Evolutionary conservation across 1,140 invertebrate species (phyloP).

Genomic region (Magallana gigas): DNA sequence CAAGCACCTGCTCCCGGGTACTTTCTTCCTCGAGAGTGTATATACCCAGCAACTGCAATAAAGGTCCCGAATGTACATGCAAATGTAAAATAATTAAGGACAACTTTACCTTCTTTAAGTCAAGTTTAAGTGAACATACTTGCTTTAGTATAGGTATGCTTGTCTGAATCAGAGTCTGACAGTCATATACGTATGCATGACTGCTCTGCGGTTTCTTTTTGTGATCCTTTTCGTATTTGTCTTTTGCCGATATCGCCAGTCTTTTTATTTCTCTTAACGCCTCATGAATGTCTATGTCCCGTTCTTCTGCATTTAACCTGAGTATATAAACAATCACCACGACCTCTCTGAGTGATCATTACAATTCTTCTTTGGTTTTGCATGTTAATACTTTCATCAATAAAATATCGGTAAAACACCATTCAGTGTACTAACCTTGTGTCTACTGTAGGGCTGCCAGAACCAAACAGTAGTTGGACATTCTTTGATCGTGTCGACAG

Average conservation of each 20-base stretch:
- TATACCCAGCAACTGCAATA: slow-evolving; percentile 4
- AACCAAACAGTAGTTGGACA: not conserved
- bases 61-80: too few species aligned
- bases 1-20: not conserved
- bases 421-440: not conserved
- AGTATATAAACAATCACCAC: too few species aligned
- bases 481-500: slow-evolving; percentile 7
- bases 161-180: not conserved
- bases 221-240: not conserved
- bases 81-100: too few species aligned
- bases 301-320: not conserved
- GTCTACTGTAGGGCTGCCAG: not conserved
- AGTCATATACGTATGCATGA: not conserved
- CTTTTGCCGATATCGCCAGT: not conserved
- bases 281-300: not conserved
- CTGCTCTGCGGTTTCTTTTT: not conserved
- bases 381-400: too few species aligned
- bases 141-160: not conserved
- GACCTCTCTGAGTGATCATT: too few species aligned
- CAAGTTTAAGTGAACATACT: not conserved
- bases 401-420: not conserved
- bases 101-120: too few species aligned
- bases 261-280: slow-evolving; percentile 3
- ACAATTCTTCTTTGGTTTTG: too few species aligned
- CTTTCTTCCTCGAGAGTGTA: not conserved